Evolutionary conservation across 2,113 vertebrate species (phyloP).

Genomic region (Paraplagusia blochii): DNA sequence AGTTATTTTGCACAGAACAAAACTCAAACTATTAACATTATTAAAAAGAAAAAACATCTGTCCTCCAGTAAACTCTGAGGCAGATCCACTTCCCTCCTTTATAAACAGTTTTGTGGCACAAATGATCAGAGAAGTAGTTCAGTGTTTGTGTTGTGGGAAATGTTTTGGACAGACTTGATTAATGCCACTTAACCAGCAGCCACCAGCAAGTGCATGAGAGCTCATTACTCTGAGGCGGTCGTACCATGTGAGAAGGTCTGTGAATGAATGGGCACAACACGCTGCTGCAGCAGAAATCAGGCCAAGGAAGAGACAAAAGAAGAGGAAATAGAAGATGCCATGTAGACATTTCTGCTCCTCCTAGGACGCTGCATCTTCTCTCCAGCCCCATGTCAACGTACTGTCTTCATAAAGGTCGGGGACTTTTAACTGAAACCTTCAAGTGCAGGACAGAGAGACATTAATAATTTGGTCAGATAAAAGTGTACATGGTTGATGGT

Average conservation of each 20-base stretch:
- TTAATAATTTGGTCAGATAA: too few species aligned
- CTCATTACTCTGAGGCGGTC: conserved; percentile 39
- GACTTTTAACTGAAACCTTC: too few species aligned
- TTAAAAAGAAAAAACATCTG: too few species aligned
- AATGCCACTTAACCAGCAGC: conserved; percentile 35
- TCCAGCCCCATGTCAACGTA: too few species aligned
- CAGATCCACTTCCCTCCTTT: conserved; percentile 2
- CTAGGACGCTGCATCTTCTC: too few species aligned
- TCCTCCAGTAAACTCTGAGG: conserved; percentile 21
- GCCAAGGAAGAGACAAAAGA: conserved; percentile 15
- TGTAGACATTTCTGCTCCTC: too few species aligned
- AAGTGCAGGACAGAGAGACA: too few species aligned
- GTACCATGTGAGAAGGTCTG: conserved; percentile 7
- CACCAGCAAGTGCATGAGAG: conserved; percentile 9
- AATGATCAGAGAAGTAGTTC: conserved; percentile 12
- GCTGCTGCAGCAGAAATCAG: conserved; percentile 12
- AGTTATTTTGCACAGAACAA: conserved; percentile 3
- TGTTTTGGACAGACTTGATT: conserved; percentile 41
- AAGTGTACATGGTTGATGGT: too few species aligned
- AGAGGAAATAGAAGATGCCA: neutral
- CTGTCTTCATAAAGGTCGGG: too few species aligned
- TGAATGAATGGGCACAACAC: conserved; percentile 24
- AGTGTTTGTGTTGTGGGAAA: conserved; percentile 28
- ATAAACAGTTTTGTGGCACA: conserved; percentile 27
- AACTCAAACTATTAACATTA: neutral